Conservation (phyloP, 2,888 invertebrate genomes). For the Dynastes hyllus region DNA sequence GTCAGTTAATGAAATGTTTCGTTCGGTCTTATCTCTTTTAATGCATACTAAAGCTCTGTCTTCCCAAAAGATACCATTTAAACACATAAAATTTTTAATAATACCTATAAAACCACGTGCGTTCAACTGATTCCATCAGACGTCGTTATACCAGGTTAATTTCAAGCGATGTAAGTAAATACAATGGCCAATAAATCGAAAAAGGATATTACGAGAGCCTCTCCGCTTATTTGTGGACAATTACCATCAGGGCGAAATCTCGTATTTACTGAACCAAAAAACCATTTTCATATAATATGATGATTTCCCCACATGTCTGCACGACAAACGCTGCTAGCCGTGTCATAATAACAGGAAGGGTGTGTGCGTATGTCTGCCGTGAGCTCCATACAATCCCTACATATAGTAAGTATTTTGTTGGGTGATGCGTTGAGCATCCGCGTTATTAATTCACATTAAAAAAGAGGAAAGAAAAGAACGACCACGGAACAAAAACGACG, state of each 20-base stretch:
- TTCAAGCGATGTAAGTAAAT: constrained; percentile 65
- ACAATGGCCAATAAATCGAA: constrained; percentile 67
- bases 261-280: constrained; percentile 67
- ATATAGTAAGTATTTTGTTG: too few relatives aligned
- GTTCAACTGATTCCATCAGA: background rate
- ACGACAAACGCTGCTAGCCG: constrained; percentile 12
- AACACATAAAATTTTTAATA: too few relatives aligned
- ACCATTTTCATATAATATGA: constrained; percentile 49
- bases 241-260: constrained; percentile 2
- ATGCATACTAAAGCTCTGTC: too few relatives aligned
- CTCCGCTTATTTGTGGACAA: background rate
- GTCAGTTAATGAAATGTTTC: too few relatives aligned
- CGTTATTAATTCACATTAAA: constrained; percentile 30
- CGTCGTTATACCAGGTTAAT: constrained; percentile 42
- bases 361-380: background rate
- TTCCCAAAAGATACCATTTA: background rate
- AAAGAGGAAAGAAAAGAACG: background rate
- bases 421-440: background rate
- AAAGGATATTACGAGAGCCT: constrained; percentile 4
- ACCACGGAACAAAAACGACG: too few relatives aligned
- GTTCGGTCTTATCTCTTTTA: too few relatives aligned
- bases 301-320: constrained; percentile 12
- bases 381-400: too few relatives aligned
- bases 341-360: constrained; percentile 40
- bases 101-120: background rate